Evolutionary conservation across 2,888 invertebrate genomes (phyloP).

Genomic region (Gortyna flavago): DNA sequence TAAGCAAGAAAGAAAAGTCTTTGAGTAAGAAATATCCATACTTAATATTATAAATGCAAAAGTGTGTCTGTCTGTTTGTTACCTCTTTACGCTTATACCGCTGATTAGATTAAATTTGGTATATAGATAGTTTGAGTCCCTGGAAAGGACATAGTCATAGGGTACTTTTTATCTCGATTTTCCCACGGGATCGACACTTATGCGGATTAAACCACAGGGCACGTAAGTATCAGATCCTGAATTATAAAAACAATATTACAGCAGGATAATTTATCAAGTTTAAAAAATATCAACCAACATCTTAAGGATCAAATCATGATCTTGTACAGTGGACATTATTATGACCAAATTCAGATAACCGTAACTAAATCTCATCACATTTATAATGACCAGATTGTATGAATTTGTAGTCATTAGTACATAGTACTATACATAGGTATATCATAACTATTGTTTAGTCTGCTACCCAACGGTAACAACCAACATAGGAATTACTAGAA

Average conservation of each 20-base stretch:
- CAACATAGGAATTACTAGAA: background rate
- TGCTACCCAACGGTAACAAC: background rate
- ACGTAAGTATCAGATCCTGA: background rate
- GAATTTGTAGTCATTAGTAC: background rate
- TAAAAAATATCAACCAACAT: background rate
- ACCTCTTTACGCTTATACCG: too few relatives aligned
- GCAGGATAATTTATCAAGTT: background rate
- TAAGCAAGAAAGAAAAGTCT: background rate
- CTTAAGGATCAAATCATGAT: background rate
- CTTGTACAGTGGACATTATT: conserved; percentile 2
- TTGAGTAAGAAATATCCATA: background rate
- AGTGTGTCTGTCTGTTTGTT: too few relatives aligned
- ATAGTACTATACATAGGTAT: background rate
- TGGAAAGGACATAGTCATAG: too few relatives aligned
- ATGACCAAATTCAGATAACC: conserved; percentile 6
- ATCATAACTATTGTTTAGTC: conserved; percentile 11
- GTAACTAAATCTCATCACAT: background rate
- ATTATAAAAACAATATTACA: conserved; percentile 5
- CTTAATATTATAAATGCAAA: too few relatives aligned
- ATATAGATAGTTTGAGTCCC: too few relatives aligned
- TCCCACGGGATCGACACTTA: too few relatives aligned
- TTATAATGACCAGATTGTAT: background rate
- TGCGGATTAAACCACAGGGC: too few relatives aligned
- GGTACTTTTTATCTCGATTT: too few relatives aligned
- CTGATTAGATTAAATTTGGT: too few relatives aligned